Conservation (phyloP, 1,140 invertebrate genomes). For the Batillaria attramentaria region DNA sequence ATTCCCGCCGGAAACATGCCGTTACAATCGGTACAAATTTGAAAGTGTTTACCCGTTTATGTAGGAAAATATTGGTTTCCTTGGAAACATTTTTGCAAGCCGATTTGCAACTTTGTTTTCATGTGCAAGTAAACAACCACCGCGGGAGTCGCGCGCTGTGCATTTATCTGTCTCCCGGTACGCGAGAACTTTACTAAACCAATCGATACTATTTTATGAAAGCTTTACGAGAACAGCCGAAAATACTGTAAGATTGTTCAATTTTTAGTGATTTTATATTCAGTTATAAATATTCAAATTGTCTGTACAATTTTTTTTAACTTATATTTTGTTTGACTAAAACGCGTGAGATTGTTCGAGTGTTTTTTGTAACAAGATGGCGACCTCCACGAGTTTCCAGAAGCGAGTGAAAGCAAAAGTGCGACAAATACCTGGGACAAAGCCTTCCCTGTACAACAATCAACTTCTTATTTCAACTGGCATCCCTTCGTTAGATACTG, state of each 20-base stretch:
- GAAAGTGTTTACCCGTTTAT: no score
- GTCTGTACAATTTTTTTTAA: not conserved
- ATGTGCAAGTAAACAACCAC: no score
- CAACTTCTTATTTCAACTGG: conserved; percentile 81
- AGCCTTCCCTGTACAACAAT: conserved; percentile 78
- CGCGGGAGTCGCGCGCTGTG: not conserved
- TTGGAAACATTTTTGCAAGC: not conserved
- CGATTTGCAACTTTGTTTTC: conserved; percentile 1
- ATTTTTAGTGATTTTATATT: not conserved
- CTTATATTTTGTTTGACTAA: not conserved
- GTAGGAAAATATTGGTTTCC: no score
- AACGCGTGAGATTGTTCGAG: not conserved
- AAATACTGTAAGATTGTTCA: not conserved
- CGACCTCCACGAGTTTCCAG: conserved; percentile 63
- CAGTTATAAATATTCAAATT: not conserved
- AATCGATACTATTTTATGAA: no score
- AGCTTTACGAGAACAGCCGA: not conserved
- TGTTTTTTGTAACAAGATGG: conserved; percentile 34
- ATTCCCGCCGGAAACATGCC: no score
- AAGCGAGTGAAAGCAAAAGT: conserved; percentile 61
- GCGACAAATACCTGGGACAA: conserved; percentile 76
- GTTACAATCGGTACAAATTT: no score
- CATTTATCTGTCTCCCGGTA: not conserved
- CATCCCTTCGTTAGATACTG: conserved; percentile 80
- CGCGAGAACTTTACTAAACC: not conserved